phyloP scores from a whole-genome alignment of 1,140 invertebrate genomes.

The Arctopsyche grandis region DNA sequence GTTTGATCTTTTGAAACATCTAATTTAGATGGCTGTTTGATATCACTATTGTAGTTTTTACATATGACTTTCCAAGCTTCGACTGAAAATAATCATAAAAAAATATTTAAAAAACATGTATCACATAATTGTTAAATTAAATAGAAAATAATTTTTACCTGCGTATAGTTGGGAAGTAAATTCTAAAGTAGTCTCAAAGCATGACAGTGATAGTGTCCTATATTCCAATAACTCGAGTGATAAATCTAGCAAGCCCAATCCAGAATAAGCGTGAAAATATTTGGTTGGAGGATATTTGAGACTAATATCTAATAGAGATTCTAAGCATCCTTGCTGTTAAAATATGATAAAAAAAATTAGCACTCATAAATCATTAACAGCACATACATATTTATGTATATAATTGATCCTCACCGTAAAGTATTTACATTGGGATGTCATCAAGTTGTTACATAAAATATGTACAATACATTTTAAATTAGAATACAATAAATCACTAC shows the following conservation, averaged over 20 bases:
- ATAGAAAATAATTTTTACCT: conserved; percentile 55
- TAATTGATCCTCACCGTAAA: conserved; percentile 64
- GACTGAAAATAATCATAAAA: conserved; percentile 57
- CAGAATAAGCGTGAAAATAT: conserved; percentile 57
- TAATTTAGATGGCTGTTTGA: not conserved
- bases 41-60: conserved; percentile 47
- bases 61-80: conserved; percentile 63
- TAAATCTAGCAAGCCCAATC: conserved; percentile 59
- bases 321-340: conserved; percentile 62
- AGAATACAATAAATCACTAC: conserved; percentile 8
- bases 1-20: conserved; percentile 12
- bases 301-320: conserved; percentile 59
- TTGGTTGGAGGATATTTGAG: conserved; percentile 60
- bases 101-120: conserved; percentile 11
- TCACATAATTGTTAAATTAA: conserved; percentile 31
- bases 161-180: conserved; percentile 61
- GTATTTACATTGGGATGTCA: conserved; percentile 71
- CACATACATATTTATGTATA: not conserved
- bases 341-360: not conserved
- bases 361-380: not conserved
- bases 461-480: conserved; percentile 58
- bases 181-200: conserved; percentile 58
- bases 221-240: conserved; percentile 60
- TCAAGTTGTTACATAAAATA: conserved; percentile 58
- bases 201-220: conserved; percentile 58